These are phyloP conservation scores for Drosophila anceps DNA, from an alignment of 2,888 invertebrate genomes.

Conservation along the genomic window DNA sequence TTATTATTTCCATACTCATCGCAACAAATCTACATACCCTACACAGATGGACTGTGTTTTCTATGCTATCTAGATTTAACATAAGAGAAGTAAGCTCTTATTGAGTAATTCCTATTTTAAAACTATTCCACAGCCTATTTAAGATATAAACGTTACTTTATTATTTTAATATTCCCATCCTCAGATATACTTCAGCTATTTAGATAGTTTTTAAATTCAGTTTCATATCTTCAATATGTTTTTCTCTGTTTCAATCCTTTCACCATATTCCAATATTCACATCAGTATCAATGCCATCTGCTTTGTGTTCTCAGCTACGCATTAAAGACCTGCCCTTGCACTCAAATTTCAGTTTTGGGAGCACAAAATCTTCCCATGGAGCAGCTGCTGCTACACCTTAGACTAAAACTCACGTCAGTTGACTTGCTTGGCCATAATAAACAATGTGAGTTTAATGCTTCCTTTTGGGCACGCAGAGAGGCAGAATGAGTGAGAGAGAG, in stretches of 20 bases:
- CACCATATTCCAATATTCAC: constrained; percentile 13
- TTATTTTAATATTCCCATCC: background rate
- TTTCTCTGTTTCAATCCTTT: background rate
- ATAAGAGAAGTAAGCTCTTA: background rate
- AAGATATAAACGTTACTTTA: background rate
- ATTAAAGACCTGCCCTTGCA: constrained; percentile 49
- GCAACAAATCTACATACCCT: too few relatives aligned
- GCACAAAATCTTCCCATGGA: constrained; percentile 38
- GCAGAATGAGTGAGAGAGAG: background rate
- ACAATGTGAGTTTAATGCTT: constrained; percentile 73
- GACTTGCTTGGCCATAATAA: constrained; percentile 55
- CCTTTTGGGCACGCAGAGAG: constrained; percentile 30
- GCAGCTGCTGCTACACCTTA: constrained; percentile 14
- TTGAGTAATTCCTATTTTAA: background rate
- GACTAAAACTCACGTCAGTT: constrained; percentile 42
- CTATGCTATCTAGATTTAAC: too few relatives aligned
- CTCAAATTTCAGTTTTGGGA: constrained; percentile 52
- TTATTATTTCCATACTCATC: background rate
- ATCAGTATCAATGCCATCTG: constrained; percentile 34
- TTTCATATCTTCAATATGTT: background rate
- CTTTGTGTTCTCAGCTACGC: constrained; percentile 15
- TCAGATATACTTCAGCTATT: background rate
- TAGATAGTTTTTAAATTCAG: background rate
- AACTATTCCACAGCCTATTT: background rate
- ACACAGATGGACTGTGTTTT: too few relatives aligned